A percentile compares a stretch with the other conserved stretches of the same genome.
These are phyloP conservation scores for Macrobrachium rosenbergii DNA, from an alignment of 1,140 invertebrate genomes.

Conservation along the genomic window DNA sequence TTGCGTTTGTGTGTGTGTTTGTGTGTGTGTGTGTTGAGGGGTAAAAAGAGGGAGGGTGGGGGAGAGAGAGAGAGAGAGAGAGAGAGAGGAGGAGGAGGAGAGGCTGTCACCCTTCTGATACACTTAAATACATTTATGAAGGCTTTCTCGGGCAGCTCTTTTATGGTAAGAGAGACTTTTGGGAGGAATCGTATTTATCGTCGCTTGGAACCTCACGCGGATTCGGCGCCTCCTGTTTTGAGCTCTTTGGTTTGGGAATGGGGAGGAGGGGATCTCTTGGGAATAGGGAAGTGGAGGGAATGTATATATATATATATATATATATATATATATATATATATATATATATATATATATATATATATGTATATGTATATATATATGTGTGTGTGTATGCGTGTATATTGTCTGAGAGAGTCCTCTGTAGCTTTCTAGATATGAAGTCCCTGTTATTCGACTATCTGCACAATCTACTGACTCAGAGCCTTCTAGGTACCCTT, in stretches of 20 bases:
- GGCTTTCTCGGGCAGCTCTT: background rate
- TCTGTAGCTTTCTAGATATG: background rate
- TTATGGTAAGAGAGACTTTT: no score
- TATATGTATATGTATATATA: conserved; percentile 22
- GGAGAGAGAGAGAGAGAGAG: no score
- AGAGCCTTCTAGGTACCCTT: background rate
- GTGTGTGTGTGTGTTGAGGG: no score
- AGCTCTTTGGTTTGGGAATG: no score
- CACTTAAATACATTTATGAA: conserved; percentile 4
- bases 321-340: conserved; percentile 13
- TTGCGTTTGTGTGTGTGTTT: no score
- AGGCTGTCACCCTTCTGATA: conserved; percentile 6
- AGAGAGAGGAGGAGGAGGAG: no score
- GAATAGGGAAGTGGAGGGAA: background rate
- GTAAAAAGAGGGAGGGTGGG: no score
- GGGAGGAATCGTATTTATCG: no score
- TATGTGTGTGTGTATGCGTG: background rate
- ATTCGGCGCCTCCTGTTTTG: no score
- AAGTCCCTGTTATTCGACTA: background rate
- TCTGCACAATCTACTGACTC: background rate
- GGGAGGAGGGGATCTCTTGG: no score
- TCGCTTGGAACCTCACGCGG: no score
- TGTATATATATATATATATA: background rate
- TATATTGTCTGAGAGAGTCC: background rate
- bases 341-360: conserved; percentile 7